Evolutionary conservation across 2,113 vertebrate genomes (phyloP).

Genomic region (Actenoides lindsayi): DNA sequence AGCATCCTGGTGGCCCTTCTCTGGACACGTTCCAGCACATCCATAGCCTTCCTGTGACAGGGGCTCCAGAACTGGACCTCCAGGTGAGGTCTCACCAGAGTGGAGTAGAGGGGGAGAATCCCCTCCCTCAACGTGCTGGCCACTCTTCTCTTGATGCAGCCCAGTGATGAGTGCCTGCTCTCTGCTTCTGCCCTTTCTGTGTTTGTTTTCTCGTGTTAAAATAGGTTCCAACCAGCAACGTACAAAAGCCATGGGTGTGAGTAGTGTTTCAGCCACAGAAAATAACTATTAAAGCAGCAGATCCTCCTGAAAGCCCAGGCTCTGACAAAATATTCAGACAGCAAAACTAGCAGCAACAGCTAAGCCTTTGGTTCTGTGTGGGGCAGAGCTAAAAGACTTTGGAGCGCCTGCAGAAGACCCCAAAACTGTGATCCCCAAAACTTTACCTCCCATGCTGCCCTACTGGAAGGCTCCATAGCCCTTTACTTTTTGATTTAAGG

Average conservation of each 20-base stretch:
- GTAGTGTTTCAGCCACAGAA: not conserved
- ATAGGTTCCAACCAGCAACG: not conserved
- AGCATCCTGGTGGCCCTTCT: no score
- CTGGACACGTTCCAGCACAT: no score
- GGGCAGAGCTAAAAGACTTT: not conserved
- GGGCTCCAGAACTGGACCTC: no score
- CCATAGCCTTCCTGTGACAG: no score
- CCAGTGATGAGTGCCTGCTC: rapidly evolving
- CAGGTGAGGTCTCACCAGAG: no score
- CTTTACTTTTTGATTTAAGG: not conserved
- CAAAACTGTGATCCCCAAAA: not conserved
- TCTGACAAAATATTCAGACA: not conserved
- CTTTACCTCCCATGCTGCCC: not conserved
- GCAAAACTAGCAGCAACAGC: not conserved
- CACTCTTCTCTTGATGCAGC: no score
- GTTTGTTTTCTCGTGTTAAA: not conserved
- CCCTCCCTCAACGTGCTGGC: no score
- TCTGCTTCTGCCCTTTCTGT: not conserved
- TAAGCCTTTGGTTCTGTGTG: not conserved
- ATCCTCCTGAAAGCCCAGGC: not conserved
- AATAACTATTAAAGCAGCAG: not conserved
- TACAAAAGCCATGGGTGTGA: not conserved
- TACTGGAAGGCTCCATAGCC: rapidly evolving
- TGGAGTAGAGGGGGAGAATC: no score
- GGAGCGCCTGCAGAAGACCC: not conserved